These are phyloP conservation scores for Picathartes gymnocephalus DNA, from an alignment of 2,113 vertebrate genomes.

Conservation along the genomic window DNA sequence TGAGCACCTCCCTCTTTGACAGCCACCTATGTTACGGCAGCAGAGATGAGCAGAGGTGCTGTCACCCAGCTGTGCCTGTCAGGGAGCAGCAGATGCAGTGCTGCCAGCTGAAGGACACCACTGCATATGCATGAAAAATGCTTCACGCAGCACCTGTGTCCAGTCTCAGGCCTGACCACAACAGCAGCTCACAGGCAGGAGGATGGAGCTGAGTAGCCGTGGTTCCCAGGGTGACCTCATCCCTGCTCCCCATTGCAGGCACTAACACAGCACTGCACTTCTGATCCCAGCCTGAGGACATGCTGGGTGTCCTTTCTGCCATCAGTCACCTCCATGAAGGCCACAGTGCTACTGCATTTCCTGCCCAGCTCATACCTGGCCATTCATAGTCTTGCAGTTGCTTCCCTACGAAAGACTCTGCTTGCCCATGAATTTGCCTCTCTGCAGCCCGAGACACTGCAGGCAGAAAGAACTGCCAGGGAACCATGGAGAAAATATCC, in stretches of 20 bases:
- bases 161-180: neutral
- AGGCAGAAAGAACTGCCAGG: neutral
- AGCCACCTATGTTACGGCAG: rapidly evolving
- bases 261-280: neutral
- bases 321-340: neutral
- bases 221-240: rapidly evolving
- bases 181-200: neutral
- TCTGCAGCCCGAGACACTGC: neutral
- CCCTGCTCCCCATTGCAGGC: neutral
- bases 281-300: neutral
- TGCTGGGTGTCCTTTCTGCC: neutral
- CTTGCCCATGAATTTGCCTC: neutral
- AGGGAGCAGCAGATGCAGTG: neutral
- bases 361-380: neutral
- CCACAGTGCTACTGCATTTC: neutral
- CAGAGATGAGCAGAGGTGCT: neutral
- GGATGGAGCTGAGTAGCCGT: rapidly evolving
- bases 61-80: neutral
- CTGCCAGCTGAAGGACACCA: neutral
- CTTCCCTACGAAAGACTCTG: neutral
- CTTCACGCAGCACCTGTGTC: neutral
- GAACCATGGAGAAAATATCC: neutral
- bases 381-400: neutral
- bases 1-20: neutral
- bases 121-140: neutral